phyloP scores from a whole-genome alignment of 2,113 vertebrate genomes.

The Cyprinodon tularosa region DNA sequence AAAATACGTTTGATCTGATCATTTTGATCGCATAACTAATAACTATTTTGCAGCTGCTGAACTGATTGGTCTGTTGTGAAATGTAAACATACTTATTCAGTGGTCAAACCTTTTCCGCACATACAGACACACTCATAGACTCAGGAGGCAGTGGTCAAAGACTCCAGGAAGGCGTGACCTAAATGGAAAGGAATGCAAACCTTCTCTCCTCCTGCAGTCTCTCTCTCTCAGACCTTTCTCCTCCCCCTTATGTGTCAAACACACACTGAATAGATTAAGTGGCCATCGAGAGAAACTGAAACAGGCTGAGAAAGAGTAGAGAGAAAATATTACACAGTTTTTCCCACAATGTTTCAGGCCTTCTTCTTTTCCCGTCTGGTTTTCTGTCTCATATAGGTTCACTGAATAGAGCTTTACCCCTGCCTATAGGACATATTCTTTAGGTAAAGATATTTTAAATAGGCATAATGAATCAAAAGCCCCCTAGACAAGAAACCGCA shows the following conservation, averaged over 20 bases:
- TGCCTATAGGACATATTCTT: neutral
- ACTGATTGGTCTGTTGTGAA: neutral
- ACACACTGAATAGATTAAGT: slow-evolving; percentile 74
- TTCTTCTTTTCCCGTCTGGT: slow-evolving; percentile 21
- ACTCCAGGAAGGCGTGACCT: slow-evolving; percentile 61
- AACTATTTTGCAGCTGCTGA: neutral
- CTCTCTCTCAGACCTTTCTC: slow-evolving; percentile 33
- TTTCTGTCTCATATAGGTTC: neutral
- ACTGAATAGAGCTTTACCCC: slow-evolving; percentile 2
- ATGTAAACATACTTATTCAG: neutral
- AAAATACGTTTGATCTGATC: too few species aligned
- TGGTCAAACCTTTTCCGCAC: neutral
- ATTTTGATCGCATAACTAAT: neutral
- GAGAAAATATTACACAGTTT: slow-evolving; percentile 25
- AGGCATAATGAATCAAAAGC: neutral
- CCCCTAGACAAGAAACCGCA: neutral
- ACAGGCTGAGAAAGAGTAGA: slow-evolving; percentile 9
- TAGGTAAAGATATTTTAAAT: neutral
- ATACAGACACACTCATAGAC: neutral
- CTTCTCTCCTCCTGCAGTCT: slow-evolving; percentile 25
- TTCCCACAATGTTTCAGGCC: slow-evolving; percentile 52
- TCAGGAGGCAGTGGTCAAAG: slow-evolving; percentile 56
- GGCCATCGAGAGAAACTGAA: slow-evolving; percentile 53
- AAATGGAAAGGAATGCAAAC: slow-evolving; percentile 73
- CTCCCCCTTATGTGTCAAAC: slow-evolving; percentile 63